Evolutionary conservation across 2,113 vertebrate genomes (phyloP).

Genomic region (Odocoileus virginianus): DNA sequence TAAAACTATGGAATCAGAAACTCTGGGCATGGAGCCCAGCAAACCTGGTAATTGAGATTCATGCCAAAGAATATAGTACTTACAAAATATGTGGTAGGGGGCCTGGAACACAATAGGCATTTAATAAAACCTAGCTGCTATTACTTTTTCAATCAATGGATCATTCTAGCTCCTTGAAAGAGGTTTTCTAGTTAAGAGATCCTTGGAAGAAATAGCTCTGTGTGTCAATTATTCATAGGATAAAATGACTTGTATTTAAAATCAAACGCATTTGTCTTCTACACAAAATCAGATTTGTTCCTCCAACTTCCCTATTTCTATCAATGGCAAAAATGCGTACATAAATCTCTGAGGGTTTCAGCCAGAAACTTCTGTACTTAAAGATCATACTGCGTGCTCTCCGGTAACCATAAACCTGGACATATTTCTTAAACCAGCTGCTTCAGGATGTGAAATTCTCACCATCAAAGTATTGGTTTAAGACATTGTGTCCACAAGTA

Average conservation of each 20-base stretch:
- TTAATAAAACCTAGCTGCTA: constrained; percentile 28
- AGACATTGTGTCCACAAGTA: not conserved
- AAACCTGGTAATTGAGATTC: not conserved
- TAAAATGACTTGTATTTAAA: not conserved
- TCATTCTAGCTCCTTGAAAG: not conserved
- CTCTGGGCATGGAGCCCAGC: not conserved
- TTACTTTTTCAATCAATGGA: constrained; percentile 8
- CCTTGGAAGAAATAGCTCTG: not conserved
- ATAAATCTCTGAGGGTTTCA: not conserved
- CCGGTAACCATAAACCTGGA: not conserved
- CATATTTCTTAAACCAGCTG: not conserved
- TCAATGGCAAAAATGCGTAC: not conserved
- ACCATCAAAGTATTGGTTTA: not conserved
- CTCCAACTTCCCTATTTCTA: not conserved
- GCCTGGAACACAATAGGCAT: not conserved
- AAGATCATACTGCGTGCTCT: not conserved
- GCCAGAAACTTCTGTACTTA: not conserved
- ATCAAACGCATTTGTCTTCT: constrained; percentile 43
- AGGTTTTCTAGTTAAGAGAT: constrained; percentile 9
- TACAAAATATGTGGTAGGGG: not conserved
- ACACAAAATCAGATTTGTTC: not conserved
- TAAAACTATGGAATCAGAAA: not conserved
- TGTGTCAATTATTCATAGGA: constrained; percentile 12
- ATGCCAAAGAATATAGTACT: not conserved
- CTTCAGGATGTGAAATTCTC: not conserved